phyloP scores from a whole-genome alignment of 2,888 invertebrate species.

The Diplolepis rosae region DNA sequence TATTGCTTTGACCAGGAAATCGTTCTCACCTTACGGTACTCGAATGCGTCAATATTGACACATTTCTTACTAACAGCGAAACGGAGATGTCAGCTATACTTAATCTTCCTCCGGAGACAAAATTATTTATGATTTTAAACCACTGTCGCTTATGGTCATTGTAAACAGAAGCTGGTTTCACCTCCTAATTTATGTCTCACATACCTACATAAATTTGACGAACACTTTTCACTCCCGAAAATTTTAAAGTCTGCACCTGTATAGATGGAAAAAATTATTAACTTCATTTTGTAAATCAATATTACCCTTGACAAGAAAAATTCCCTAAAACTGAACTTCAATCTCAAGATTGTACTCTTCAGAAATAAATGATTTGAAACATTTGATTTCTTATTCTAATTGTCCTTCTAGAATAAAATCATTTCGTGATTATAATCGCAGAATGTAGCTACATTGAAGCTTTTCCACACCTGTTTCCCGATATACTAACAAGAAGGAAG shows the following conservation, averaged over 20 bases:
- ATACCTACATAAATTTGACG: background rate
- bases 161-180: slow-evolving; percentile 23
- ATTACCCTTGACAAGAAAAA: background rate
- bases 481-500: background rate
- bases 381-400: background rate
- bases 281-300: background rate
- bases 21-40: slow-evolving; percentile 65
- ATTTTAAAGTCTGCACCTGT: background rate
- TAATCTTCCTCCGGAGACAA: slow-evolving; percentile 14
- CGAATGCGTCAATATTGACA: slow-evolving; percentile 66
- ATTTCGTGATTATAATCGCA: background rate
- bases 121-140: slow-evolving; percentile 21
- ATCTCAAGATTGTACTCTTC: background rate
- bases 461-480: background rate
- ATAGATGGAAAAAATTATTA: background rate
- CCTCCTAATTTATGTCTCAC: slow-evolving; percentile 3
- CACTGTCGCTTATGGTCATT: slow-evolving; percentile 13
- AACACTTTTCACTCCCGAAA: slow-evolving; percentile 2
- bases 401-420: too few relatives aligned
- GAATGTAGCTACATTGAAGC: background rate
- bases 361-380: background rate
- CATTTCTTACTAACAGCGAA: slow-evolving; percentile 60
- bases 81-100: slow-evolving; percentile 35
- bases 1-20: slow-evolving; percentile 55
- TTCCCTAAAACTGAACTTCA: background rate